A percentile compares a stretch with the other conserved stretches of the same genome.
Conservation (phyloP, 1,140 invertebrate species). For the Brachionus asplanchnoidis region DNA sequence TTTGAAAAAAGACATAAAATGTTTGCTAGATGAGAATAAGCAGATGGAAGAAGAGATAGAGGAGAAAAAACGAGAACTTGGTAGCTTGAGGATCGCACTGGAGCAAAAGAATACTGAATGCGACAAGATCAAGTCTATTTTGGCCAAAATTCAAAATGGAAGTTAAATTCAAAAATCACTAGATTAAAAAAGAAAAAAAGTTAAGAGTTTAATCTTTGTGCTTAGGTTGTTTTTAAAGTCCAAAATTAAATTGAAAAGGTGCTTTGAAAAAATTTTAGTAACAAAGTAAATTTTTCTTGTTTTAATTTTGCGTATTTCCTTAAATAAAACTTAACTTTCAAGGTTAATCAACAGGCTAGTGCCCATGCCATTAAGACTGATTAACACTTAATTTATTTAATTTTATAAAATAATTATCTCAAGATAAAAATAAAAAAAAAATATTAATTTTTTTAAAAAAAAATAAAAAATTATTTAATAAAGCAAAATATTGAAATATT, state of each 20-base stretch:
- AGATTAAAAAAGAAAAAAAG: background rate
- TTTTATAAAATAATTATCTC: no score
- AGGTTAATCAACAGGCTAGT: no score
- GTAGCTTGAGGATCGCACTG: background rate
- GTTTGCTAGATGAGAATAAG: background rate
- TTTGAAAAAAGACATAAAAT: slow-evolving; percentile 18
- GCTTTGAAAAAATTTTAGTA: background rate
- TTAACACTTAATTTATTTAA: no score
- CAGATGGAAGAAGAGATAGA: background rate
- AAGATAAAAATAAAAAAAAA: no score
- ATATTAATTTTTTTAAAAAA: no score
- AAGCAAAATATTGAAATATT: no score
- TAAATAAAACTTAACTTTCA: no score
- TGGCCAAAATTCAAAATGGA: background rate
- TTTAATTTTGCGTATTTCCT: no score
- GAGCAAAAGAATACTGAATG: background rate
- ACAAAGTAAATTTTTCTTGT: background rate
- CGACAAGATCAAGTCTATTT: background rate
- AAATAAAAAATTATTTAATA: no score
- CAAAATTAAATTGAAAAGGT: background rate
- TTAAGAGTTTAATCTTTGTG: background rate
- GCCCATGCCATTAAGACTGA: no score
- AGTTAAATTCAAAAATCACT: background rate
- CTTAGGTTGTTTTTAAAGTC: background rate
- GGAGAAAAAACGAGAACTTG: background rate